Percentiles rank a stretch among this genome's conserved stretches.
Conservation (phyloP, 2,797 vertebrate species). For the Octomys mimax region DNA sequence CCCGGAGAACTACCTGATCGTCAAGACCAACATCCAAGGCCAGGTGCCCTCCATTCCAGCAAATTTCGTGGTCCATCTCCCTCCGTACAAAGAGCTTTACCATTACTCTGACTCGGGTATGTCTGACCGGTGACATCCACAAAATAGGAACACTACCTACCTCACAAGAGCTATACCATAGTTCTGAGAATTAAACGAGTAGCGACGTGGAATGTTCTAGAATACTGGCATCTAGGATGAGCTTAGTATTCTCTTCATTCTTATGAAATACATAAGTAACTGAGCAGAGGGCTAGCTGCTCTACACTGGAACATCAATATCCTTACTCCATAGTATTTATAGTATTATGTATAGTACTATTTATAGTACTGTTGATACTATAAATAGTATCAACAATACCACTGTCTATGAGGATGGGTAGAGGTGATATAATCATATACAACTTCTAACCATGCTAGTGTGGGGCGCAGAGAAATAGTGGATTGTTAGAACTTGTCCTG, state of each 20-base stretch:
- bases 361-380: background rate
- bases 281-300: background rate
- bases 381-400: background rate
- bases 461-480: background rate
- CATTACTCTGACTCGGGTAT: slow-evolving; percentile 94
- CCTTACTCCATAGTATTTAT: background rate
- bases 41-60: slow-evolving; percentile 92
- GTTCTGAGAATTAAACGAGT: background rate
- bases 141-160: background rate
- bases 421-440: background rate
- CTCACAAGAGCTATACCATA: background rate
- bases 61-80: slow-evolving; percentile 90
- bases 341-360: too few relatives aligned
- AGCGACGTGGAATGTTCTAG: background rate
- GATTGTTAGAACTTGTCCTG: background rate
- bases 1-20: slow-evolving; percentile 93
- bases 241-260: background rate
- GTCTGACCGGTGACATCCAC: background rate
- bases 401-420: background rate
- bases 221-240: background rate
- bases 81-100: slow-evolving; percentile 95
- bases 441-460: background rate
- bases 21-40: slow-evolving; percentile 93
- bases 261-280: background rate
- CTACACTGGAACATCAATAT: background rate